These are phyloP conservation scores for Tragopan temminckii DNA, from an alignment of 2,797 vertebrate species.

Conservation along the genomic window DNA sequence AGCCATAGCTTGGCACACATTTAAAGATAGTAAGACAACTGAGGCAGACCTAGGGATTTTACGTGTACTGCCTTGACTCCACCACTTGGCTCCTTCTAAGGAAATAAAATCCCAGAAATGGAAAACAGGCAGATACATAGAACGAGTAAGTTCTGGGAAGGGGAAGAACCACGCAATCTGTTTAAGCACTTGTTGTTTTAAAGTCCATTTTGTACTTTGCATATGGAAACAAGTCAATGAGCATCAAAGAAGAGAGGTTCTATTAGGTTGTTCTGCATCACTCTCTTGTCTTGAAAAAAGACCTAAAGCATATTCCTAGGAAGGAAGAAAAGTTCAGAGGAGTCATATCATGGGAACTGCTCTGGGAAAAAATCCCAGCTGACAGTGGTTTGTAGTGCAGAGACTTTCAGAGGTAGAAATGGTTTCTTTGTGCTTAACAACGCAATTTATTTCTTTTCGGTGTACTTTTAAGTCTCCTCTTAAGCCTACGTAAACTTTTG, in stretches of 20 bases:
- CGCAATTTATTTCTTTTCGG: not conserved
- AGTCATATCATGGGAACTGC: not conserved
- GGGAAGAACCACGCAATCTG: not conserved
- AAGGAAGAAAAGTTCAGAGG: not conserved
- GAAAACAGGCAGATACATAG: not conserved
- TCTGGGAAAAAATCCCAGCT: not conserved
- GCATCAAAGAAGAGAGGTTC: not conserved
- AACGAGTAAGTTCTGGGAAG: not conserved
- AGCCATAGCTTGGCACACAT: slow-evolving; percentile 19
- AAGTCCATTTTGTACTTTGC: not conserved
- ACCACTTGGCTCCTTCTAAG: not conserved
- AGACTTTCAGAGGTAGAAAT: not conserved
- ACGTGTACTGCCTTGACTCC: not conserved
- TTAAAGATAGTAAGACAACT: slow-evolving; percentile 9
- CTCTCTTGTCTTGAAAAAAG: not conserved
- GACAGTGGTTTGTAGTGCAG: not conserved
- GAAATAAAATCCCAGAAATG: slow-evolving; percentile 2
- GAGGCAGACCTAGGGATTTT: not conserved
- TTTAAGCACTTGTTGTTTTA: slow-evolving; percentile 16
- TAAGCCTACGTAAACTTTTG: not conserved
- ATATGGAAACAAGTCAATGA: not conserved
- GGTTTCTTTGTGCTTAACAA: not conserved
- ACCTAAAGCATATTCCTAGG: not conserved
- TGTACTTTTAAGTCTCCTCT: not conserved
- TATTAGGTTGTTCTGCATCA: not conserved